Conservation (phyloP, 2,113 vertebrate genomes). For the Perca schrenkii region DNA sequence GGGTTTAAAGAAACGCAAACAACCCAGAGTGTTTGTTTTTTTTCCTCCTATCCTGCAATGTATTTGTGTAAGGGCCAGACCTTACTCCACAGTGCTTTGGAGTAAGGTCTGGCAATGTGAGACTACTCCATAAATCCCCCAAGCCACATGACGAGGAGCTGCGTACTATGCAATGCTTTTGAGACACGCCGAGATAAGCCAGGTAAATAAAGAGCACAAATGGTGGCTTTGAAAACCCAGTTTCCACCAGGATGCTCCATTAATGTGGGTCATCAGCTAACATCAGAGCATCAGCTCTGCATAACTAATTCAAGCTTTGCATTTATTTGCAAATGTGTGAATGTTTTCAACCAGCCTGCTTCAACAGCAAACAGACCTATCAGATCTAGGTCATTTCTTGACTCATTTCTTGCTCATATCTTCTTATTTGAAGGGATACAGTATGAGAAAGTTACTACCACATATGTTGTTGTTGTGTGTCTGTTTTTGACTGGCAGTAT, state of each 20-base stretch:
- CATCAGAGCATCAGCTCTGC: slow-evolving; percentile 3
- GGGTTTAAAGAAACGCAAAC: too few species aligned
- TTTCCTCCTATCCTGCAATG: too few species aligned
- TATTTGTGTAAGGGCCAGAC: too few species aligned
- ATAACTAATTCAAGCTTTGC: slow-evolving; percentile 39
- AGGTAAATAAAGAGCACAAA: slow-evolving; percentile 21
- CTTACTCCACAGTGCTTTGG: too few species aligned
- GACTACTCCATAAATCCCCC: background rate
- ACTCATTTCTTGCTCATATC: background rate
- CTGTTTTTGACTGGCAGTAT: background rate
- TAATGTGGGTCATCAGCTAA: slow-evolving; percentile 20
- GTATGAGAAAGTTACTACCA: background rate
- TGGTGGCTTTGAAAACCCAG: background rate
- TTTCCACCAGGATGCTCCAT: background rate
- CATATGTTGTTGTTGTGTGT: background rate
- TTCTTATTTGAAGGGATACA: background rate
- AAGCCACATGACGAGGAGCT: slow-evolving; percentile 12
- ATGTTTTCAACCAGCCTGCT: slow-evolving; percentile 7
- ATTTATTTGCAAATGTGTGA: slow-evolving; percentile 33
- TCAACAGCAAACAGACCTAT: background rate
- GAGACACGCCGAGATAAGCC: slow-evolving; percentile 7
- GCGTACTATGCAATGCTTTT: background rate
- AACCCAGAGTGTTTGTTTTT: too few species aligned
- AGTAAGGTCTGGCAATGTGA: too few species aligned
- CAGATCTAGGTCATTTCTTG: background rate